phyloP scores from a whole-genome alignment of 1,140 invertebrate genomes.

The Plectus sambesii region DNA sequence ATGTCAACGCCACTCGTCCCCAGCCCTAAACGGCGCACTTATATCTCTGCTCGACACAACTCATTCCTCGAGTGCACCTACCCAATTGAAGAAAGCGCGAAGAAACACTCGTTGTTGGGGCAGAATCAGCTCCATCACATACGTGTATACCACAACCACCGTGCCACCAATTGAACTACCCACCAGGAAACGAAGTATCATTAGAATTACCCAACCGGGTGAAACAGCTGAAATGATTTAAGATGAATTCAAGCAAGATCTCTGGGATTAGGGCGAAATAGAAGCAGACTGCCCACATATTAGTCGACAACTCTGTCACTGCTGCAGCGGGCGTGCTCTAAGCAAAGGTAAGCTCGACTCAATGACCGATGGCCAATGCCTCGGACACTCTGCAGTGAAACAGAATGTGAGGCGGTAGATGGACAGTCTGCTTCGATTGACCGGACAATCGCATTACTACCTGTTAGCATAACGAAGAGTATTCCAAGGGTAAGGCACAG shows the following conservation, averaged over 20 bases:
- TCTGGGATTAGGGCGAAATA: no score
- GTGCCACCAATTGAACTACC: slow-evolving; percentile 38
- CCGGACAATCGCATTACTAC: slow-evolving; percentile 5
- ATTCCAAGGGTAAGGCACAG: slow-evolving; percentile 25
- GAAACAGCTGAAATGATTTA: slow-evolving; percentile 22
- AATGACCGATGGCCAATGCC: slow-evolving; percentile 7
- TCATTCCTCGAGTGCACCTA: slow-evolving; percentile 13
- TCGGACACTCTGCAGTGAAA: no score
- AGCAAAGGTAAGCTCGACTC: no score
- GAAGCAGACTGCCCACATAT: no score
- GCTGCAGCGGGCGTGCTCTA: no score
- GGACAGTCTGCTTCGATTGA: neutral
- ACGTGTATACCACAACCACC: slow-evolving; percentile 37
- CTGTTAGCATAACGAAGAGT: slow-evolving; percentile 10
- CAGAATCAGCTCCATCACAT: slow-evolving; percentile 38
- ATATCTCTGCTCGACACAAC: neutral
- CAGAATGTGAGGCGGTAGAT: slow-evolving; percentile 8
- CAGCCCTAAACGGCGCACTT: slow-evolving; percentile 24
- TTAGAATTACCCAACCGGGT: slow-evolving; percentile 29
- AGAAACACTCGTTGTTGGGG: slow-evolving; percentile 39
- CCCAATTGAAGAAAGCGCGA: slow-evolving; percentile 45
- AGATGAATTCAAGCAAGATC: no score
- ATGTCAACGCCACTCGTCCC: slow-evolving; percentile 34
- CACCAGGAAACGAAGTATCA: slow-evolving; percentile 32
- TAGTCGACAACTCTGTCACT: no score